Evolutionary conservation across 1,140 invertebrate species (phyloP).

Genomic region (Drosophila asahinai): DNA sequence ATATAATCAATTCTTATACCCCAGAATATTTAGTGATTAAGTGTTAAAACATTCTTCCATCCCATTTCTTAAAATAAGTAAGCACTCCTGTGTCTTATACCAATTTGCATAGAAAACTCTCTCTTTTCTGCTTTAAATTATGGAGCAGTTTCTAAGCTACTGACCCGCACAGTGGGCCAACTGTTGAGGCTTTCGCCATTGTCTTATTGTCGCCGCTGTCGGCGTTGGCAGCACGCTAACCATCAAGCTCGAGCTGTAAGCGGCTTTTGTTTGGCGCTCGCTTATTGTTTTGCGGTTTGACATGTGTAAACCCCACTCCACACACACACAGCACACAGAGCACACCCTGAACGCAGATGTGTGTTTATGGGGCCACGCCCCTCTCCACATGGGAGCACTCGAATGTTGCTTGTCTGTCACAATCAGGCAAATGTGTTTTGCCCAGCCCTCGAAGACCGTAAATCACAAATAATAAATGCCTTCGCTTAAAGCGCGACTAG

Average conservation of each 20-base stretch:
- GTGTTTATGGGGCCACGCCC: constrained; percentile 28
- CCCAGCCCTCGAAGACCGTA: constrained; percentile 17
- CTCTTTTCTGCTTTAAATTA: background rate
- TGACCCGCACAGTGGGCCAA: constrained; percentile 39
- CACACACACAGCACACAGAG: background rate
- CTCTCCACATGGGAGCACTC: constrained; percentile 52
- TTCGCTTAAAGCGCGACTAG: constrained; percentile 42
- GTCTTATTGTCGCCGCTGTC: constrained; percentile 34
- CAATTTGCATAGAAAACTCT: background rate
- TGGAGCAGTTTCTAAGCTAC: constrained; percentile 2
- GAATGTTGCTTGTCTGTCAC: constrained; percentile 66
- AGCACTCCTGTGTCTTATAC: background rate
- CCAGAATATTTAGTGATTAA: background rate
- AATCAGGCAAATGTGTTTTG: constrained; percentile 71
- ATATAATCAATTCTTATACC: too few relatives aligned
- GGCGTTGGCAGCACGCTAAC: constrained; percentile 38
- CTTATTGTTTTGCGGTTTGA: constrained; percentile 67
- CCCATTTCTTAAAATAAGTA: background rate
- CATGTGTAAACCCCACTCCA: constrained; percentile 54
- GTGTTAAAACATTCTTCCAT: background rate
- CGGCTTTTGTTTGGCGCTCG: constrained; percentile 54
- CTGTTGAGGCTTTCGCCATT: constrained; percentile 38
- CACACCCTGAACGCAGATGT: constrained; percentile 5
- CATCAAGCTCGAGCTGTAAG: constrained; percentile 49
- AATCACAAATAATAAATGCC: constrained; percentile 53